Evolutionary conservation across 2,797 vertebrate genomes (phyloP).

Genomic region (Etheostoma perlongum): DNA sequence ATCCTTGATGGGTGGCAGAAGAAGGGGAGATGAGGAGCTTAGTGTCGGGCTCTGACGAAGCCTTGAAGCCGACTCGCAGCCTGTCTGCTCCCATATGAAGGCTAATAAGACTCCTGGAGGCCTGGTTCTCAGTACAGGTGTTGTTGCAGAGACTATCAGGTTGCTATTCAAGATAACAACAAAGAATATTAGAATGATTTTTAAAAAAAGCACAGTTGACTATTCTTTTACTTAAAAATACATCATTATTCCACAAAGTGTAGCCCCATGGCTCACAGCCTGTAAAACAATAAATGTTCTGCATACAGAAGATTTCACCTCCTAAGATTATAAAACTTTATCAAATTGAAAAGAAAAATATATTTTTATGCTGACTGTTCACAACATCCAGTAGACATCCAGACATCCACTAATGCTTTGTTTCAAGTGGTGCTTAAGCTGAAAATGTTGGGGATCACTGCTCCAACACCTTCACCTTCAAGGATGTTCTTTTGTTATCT

Average conservation of each 20-base stretch:
- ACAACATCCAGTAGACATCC: background rate
- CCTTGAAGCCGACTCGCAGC: constrained; percentile 40
- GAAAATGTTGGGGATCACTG: background rate
- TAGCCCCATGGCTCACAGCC: background rate
- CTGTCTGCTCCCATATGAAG: constrained; percentile 47
- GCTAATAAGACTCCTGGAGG: constrained; percentile 26
- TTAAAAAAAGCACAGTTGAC: background rate
- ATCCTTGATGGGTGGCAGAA: constrained; percentile 66
- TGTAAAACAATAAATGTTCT: too few species aligned
- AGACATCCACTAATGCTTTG: background rate
- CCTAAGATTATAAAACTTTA: background rate
- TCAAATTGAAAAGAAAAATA: background rate
- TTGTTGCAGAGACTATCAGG: constrained; percentile 21
- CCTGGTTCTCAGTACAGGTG: background rate
- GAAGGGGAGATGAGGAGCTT: constrained; percentile 67
- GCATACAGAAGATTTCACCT: background rate
- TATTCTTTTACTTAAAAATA: background rate
- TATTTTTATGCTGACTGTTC: background rate
- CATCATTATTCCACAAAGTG: background rate
- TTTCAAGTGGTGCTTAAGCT: background rate
- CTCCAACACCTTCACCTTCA: background rate
- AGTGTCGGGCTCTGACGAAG: constrained; percentile 63
- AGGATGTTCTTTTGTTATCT: constrained; percentile 8
- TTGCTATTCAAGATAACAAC: constrained; percentile 24
- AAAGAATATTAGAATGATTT: background rate